Percentiles rank a stretch among this genome's conserved stretches.
phyloP scores from a whole-genome alignment of 2,888 invertebrate genomes.

The Hypsopygia costalis region DNA sequence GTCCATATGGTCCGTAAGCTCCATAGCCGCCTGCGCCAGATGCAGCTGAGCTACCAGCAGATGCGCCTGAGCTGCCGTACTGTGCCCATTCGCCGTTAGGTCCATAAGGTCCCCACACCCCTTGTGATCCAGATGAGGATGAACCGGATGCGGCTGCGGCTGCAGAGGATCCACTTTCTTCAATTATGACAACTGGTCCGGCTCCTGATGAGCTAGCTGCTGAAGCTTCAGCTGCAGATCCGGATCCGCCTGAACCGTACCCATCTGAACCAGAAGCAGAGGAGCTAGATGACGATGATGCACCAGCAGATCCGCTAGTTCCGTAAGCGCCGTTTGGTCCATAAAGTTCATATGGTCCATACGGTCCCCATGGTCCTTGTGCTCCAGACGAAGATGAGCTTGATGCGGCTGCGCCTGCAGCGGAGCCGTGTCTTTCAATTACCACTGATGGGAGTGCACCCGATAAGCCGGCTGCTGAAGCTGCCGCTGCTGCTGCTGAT shows the following conservation, averaged over 20 bases:
- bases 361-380: background rate
- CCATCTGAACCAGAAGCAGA: conserved; percentile 3
- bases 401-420: conserved; percentile 2
- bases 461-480: conserved; percentile 1
- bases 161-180: background rate
- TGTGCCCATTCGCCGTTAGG: background rate
- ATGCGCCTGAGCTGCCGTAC: background rate
- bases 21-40: conserved; percentile 9
- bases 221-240: conserved; percentile 1
- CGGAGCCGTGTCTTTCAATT: conserved; percentile 4
- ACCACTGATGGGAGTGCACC: background rate
- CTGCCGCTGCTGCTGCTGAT: conserved; percentile 12
- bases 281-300: background rate
- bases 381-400: background rate
- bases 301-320: conserved; percentile 1
- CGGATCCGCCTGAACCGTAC: conserved; percentile 11
- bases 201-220: background rate
- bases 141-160: background rate
- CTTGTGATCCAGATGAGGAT: conserved; percentile 12
- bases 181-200: conserved; percentile 1
- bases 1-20: conserved; percentile 5
- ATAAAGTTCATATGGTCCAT: conserved; percentile 10
- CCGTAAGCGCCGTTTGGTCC: conserved; percentile 9
- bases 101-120: conserved; percentile 6
- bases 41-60: background rate